Conservation (phyloP, 2,888 invertebrate species). For the Muscina levida region DNA sequence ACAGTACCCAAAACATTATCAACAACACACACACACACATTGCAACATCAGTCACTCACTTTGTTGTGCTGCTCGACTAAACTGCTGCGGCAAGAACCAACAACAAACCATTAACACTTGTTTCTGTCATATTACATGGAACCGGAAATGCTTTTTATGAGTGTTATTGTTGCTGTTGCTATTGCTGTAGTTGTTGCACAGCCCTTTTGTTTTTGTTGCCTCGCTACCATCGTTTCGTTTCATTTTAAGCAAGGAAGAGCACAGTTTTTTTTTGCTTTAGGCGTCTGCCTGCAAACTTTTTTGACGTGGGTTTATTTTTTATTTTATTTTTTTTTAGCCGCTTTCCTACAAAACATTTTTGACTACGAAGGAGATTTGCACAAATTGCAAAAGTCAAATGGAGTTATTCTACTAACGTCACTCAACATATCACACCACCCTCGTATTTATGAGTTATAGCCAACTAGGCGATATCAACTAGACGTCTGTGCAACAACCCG, state of each 20-base stretch:
- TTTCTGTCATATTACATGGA: constrained; percentile 68
- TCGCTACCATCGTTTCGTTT: constrained; percentile 25
- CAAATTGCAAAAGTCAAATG: too few species aligned
- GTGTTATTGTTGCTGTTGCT: constrained; percentile 17
- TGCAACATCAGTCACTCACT: constrained; percentile 22
- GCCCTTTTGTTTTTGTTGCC: constrained; percentile 10
- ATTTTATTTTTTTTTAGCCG: constrained; percentile 2
- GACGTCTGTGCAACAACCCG: constrained; percentile 11
- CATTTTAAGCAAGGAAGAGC: constrained; percentile 53
- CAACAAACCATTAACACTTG: constrained; percentile 68
- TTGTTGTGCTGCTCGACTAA: constrained; percentile 39
- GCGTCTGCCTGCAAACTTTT: constrained; percentile 64
- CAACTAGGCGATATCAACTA: constrained; percentile 3
- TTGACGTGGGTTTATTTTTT: constrained; percentile 56
- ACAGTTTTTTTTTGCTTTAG: constrained; percentile 56
- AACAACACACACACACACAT: not conserved
- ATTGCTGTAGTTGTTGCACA: constrained; percentile 3
- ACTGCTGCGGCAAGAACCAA: constrained; percentile 57
- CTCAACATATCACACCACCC: not conserved
- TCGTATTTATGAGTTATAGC: not conserved
- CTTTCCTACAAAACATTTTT: not conserved
- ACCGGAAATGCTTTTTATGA: constrained; percentile 64
- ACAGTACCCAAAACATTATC: constrained; percentile 13
- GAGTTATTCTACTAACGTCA: too few species aligned
- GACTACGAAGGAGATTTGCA: too few species aligned